Conservation (phyloP, 2,888 invertebrate genomes). For the Hipparchia sbordonii region DNA sequence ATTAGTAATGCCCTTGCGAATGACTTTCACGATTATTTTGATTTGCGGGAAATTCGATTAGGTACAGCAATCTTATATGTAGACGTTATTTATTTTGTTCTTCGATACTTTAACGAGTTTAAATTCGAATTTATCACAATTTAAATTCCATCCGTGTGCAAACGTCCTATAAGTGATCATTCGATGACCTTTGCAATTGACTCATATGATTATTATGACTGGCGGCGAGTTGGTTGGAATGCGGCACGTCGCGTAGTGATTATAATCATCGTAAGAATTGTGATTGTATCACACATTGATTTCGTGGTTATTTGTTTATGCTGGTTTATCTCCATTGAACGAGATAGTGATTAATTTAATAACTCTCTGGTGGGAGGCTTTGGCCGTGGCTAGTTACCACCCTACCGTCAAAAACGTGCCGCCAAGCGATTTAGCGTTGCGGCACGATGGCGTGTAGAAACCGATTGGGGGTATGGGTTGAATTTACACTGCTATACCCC, state of each 20-base stretch:
- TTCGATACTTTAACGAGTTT: background rate
- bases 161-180: constrained; percentile 24
- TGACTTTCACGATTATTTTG: background rate
- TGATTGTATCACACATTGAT: constrained; percentile 22
- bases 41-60: background rate
- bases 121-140: constrained; percentile 9
- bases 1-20: constrained; percentile 14
- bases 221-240: constrained; percentile 34
- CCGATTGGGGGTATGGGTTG: too few relatives aligned
- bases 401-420: too few relatives aligned
- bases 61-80: background rate
- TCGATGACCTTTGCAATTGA: constrained; percentile 40
- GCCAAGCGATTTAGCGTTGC: too few relatives aligned
- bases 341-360: constrained; percentile 6
- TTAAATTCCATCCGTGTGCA: constrained; percentile 16
- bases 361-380: too few relatives aligned
- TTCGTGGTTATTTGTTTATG: constrained; percentile 15
- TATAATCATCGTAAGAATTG: constrained; percentile 14
- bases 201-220: constrained; percentile 39
- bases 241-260: constrained; percentile 31
- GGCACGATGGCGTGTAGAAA: too few relatives aligned
- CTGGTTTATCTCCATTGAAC: background rate
- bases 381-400: too few relatives aligned
- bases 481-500: too few relatives aligned
- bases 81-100: background rate